Evolutionary conservation across 2,888 invertebrate species (phyloP).

Genomic region (Exephanes ischioxanthus): DNA sequence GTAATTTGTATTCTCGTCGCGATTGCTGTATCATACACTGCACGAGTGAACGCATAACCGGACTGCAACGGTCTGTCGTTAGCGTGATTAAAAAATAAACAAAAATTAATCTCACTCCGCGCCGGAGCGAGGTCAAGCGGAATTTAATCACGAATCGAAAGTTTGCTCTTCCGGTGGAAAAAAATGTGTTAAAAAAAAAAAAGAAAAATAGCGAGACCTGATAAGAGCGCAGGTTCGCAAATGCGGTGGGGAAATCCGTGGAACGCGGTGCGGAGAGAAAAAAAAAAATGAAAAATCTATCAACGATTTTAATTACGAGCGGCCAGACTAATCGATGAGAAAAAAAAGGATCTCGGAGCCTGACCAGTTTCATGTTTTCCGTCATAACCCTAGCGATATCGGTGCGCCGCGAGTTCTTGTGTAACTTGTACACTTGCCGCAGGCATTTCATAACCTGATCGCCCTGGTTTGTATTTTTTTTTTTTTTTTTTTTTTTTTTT

Average conservation of each 20-base stretch:
- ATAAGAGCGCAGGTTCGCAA: conserved; percentile 30
- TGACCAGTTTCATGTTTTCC: conserved; percentile 60
- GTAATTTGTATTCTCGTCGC: conserved; percentile 4
- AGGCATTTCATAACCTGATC: conserved; percentile 68
- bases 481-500: conserved; percentile 34
- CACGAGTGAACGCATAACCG: background rate
- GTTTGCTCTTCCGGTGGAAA: conserved; percentile 1
- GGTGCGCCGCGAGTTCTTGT: conserved; percentile 46
- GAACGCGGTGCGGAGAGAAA: background rate
- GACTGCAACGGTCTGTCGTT: background rate
- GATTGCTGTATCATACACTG: background rate
- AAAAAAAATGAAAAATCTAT: conserved; percentile 39
- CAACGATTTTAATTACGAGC: conserved; percentile 56
- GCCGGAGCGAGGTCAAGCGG: conserved; percentile 43
- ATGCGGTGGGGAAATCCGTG: conserved; percentile 9
- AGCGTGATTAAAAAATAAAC: background rate
- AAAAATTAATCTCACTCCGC: conserved; percentile 33
- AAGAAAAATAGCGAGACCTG: conserved; percentile 9
- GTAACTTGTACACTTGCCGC: conserved; percentile 66
- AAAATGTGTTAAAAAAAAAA: conserved; percentile 8
- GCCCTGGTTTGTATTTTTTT: conserved; percentile 52
- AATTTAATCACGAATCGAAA: conserved; percentile 54
- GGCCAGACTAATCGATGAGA: conserved; percentile 30
- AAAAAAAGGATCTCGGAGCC: conserved; percentile 5
- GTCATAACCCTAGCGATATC: conserved; percentile 47